These are phyloP conservation scores for Harpalus rubripes DNA, from an alignment of 2,888 invertebrate genomes.

Conservation along the genomic window DNA sequence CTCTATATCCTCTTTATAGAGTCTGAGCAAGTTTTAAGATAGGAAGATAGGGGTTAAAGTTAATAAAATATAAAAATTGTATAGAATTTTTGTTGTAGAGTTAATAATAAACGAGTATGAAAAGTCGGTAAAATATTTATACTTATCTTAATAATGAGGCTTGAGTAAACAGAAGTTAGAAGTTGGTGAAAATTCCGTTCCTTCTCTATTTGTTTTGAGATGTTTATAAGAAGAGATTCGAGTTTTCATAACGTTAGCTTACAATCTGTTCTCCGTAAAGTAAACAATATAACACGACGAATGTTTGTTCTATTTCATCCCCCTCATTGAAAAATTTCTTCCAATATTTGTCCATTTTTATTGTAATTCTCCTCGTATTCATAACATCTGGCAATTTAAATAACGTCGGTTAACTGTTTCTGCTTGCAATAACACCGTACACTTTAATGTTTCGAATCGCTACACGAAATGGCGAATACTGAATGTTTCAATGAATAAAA, in stretches of 20 bases:
- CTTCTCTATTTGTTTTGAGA: slow-evolving; percentile 37
- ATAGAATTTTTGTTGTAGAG: slow-evolving; percentile 14
- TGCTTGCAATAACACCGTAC: slow-evolving; percentile 48
- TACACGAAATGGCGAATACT: slow-evolving; percentile 39
- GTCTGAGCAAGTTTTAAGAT: too few relatives aligned
- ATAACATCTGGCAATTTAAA: slow-evolving; percentile 48
- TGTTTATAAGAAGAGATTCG: slow-evolving; percentile 53
- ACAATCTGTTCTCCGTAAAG: slow-evolving; percentile 50
- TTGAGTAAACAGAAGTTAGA: slow-evolving; percentile 11
- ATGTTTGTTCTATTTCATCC: slow-evolving; percentile 52
- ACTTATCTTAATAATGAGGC: slow-evolving; percentile 34
- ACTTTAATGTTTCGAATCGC: slow-evolving; percentile 21
- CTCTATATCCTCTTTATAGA: too few relatives aligned
- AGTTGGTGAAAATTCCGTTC: slow-evolving; percentile 19
- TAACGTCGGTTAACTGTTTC: slow-evolving; percentile 48
- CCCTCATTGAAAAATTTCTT: slow-evolving; percentile 49
- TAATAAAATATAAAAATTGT: neutral
- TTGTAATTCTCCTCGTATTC: slow-evolving; percentile 44
- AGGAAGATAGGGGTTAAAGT: too few relatives aligned
- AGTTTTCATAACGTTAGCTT: slow-evolving; percentile 62
- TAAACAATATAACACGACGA: slow-evolving; percentile 44
- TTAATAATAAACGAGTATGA: slow-evolving; percentile 37
- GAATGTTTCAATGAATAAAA: slow-evolving; percentile 46
- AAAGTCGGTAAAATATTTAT: slow-evolving; percentile 45
- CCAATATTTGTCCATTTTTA: slow-evolving; percentile 62